These are phyloP conservation scores for Perccottus glenii DNA, from an alignment of 2,113 vertebrate genomes.

Conservation along the genomic window DNA sequence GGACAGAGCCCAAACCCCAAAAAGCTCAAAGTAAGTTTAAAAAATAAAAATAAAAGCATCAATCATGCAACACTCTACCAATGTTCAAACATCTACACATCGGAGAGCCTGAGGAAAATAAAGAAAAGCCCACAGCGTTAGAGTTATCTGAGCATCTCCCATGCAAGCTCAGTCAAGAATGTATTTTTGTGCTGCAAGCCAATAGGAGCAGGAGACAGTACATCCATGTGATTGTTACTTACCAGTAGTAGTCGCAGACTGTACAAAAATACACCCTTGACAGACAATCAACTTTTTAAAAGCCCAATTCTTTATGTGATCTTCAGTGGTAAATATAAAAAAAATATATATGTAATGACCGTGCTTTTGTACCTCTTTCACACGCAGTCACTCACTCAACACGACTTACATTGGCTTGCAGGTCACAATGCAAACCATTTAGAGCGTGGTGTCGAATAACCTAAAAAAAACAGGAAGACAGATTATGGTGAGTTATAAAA, in stretches of 20 bases:
- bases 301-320: slow-evolving; percentile 16
- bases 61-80: slow-evolving; percentile 10
- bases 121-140: slow-evolving; percentile 32
- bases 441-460: slow-evolving; percentile 25
- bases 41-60: background rate
- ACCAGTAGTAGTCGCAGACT: background rate
- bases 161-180: slow-evolving; percentile 61
- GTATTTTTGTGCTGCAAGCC: slow-evolving; percentile 53
- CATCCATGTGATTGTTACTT: background rate
- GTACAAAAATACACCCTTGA: slow-evolving; percentile 60
- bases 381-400: slow-evolving; percentile 79
- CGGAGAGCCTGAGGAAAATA: slow-evolving; percentile 10
- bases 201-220: background rate
- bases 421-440: slow-evolving; percentile 70
- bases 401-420: slow-evolving; percentile 75
- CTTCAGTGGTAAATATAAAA: slow-evolving; percentile 19
- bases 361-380: slow-evolving; percentile 77
- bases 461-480: slow-evolving; percentile 46
- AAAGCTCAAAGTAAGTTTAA: background rate
- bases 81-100: background rate
- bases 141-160: slow-evolving; percentile 40
- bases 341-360: slow-evolving; percentile 20
- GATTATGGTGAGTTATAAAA: background rate
- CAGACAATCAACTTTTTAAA: slow-evolving; percentile 9
- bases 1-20: slow-evolving; percentile 1